phyloP scores from a whole-genome alignment of 2,888 invertebrate species.

The Hecatera dysodea region DNA sequence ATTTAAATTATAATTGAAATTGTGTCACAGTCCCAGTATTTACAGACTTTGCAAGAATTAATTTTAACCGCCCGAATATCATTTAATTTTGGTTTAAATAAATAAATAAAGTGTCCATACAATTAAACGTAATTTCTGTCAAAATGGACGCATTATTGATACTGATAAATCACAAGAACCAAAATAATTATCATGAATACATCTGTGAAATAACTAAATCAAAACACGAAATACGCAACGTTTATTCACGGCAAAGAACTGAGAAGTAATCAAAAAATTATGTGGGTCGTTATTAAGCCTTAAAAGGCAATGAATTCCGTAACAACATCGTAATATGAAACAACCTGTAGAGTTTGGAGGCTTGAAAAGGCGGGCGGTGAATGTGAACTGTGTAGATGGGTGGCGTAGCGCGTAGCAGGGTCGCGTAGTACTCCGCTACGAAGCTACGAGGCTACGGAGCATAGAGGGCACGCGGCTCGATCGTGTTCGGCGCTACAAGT shows the following conservation, averaged over 20 bases:
- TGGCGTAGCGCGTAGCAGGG: conserved; percentile 45
- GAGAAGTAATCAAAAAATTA: conserved; percentile 49
- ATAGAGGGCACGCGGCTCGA: conserved; percentile 42
- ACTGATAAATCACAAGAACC: background rate
- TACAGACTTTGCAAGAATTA: background rate
- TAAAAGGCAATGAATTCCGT: conserved; percentile 59
- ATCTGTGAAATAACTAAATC: background rate
- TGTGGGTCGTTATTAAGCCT: conserved; percentile 48
- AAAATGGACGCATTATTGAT: background rate
- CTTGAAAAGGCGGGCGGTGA: conserved; percentile 25
- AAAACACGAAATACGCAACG: background rate
- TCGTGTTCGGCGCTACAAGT: conserved; percentile 60
- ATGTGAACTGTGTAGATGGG: conserved; percentile 31
- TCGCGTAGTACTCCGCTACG: conserved; percentile 25
- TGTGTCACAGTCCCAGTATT: no score
- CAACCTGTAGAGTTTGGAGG: conserved; percentile 54
- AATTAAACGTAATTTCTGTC: no score
- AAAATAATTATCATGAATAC: background rate
- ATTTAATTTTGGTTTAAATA: background rate
- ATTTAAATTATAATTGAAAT: background rate
- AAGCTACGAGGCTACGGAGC: conserved; percentile 19
- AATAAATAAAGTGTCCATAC: no score
- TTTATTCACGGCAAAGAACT: conserved; percentile 22
- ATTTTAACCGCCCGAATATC: background rate
- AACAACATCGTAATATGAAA: conserved; percentile 58